These are phyloP conservation scores for Trichosurus vulpecula DNA, from an alignment of 2,797 vertebrate species.

Conservation along the genomic window DNA sequence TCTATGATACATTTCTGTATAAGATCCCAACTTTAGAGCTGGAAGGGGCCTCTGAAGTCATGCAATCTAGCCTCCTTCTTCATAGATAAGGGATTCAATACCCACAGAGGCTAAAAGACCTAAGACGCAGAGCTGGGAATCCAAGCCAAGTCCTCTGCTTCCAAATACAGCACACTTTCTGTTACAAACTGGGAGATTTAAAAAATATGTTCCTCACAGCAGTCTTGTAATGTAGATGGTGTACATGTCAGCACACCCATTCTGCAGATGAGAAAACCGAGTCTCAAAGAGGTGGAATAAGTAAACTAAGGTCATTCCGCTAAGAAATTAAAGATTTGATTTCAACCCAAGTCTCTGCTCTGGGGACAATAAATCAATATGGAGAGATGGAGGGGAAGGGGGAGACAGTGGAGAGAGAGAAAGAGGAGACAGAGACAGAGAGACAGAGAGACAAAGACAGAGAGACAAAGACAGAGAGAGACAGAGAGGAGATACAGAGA, in stretches of 20 bases:
- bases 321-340: not conserved
- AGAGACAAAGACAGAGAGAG: too few relatives aligned
- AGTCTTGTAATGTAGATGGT: not conserved
- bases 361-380: not conserved
- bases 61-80: not conserved
- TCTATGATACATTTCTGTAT: not conserved
- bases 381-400: not conserved
- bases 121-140: not conserved
- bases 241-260: not conserved
- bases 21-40: fast-evolving
- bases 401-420: not conserved
- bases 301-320: not conserved
- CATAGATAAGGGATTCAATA: not conserved
- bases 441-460: not conserved
- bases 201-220: not conserved
- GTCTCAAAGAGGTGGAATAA: not conserved
- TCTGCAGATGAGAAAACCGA: not conserved
- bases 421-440: not conserved
- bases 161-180: not conserved
- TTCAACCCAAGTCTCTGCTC: not conserved
- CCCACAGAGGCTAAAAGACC: not conserved
- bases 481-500: not conserved
- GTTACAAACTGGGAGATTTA: not conserved
- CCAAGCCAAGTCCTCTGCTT: not conserved
- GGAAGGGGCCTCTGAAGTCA: not conserved